Base-by-base conservation (phyloP, 2,113 vertebrate species). In the Pseudopodoces humilis region DNA sequence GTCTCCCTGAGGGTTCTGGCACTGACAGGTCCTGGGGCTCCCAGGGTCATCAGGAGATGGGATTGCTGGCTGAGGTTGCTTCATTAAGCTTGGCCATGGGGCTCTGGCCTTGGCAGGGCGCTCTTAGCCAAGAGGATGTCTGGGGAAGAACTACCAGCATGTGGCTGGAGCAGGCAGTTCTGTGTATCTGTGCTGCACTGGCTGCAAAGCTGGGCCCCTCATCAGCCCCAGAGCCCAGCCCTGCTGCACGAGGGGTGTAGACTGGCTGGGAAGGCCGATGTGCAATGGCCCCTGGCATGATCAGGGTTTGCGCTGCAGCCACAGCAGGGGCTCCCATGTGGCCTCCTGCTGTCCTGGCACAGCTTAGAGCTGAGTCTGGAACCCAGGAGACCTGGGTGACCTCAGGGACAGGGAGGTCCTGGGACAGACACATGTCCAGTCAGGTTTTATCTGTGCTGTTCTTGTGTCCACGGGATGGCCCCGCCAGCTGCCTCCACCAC, bases 391-490 rank as follows among this genome's bases (percentile, higher is more conserved):
- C 7, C 9, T 27, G 20, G 3, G 25, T n/a, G 35, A 20, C 16
- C 46, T 53, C 11, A 17, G 28, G 31, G 28, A 19, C 14, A 21
- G 22, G 35, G 33, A 43, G 28, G 30, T 14, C 4, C 23, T 15
- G 41, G 27, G 12, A 37, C 27, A 49, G 67, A 16, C 14, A 14
- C 3, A 1, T 2, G 20, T 7, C 39, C 33, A 31, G 28, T 10
- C 18, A 19, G n/a, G 21, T 47, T 30, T 35, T 55, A 41, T 5
- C 10, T 2, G 6, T 13, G 24, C 35, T 39, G 7, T 69, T 74
- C 24, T 18, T 4, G 0, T 0, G 0, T 10, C 13, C 6, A 3
- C 0, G 1, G 35, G 27, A 30, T 9, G 10, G 44, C n/a, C n/a
- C 17, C 24, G 7, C 6, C 21, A 25, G 43, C 25, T 44, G 11